phyloP scores from a whole-genome alignment of 2,797 vertebrate genomes.

The Pseudochaenichthys georgianus region DNA sequence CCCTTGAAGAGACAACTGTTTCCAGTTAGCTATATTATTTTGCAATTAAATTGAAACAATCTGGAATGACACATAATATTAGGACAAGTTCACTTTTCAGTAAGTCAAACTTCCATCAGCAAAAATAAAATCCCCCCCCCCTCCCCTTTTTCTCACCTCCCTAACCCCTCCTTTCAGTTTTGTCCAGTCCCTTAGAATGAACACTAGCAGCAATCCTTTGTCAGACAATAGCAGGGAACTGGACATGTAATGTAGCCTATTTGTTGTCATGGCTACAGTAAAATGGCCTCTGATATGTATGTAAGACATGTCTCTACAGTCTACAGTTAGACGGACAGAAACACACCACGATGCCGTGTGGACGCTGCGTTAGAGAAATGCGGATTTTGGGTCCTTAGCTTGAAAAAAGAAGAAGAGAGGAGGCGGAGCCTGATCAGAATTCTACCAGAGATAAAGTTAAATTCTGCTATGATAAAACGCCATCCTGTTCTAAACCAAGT shows the following conservation, averaged over 20 bases:
- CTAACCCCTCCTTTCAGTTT: too few relatives aligned
- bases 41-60: too few relatives aligned
- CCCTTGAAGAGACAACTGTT: too few relatives aligned
- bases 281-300: background rate
- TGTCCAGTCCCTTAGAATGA: slow-evolving; percentile 1
- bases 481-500: too few relatives aligned
- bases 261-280: slow-evolving; percentile 30
- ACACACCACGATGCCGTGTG: background rate
- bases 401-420: too few relatives aligned
- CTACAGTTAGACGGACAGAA: background rate
- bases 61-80: background rate
- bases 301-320: background rate
- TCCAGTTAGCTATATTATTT: too few relatives aligned
- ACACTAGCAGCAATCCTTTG: slow-evolving; percentile 19
- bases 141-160: too few relatives aligned
- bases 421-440: too few relatives aligned
- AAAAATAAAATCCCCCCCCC: background rate
- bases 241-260: slow-evolving; percentile 3
- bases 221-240: slow-evolving; percentile 13
- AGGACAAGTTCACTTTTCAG: background rate
- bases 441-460: too few relatives aligned
- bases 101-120: background rate
- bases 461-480: too few relatives aligned
- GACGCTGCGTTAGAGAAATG: too few relatives aligned
- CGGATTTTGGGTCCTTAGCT: too few relatives aligned